Conservation (phyloP, 2,797 vertebrate species). For the Amblyraja radiata region DNA sequence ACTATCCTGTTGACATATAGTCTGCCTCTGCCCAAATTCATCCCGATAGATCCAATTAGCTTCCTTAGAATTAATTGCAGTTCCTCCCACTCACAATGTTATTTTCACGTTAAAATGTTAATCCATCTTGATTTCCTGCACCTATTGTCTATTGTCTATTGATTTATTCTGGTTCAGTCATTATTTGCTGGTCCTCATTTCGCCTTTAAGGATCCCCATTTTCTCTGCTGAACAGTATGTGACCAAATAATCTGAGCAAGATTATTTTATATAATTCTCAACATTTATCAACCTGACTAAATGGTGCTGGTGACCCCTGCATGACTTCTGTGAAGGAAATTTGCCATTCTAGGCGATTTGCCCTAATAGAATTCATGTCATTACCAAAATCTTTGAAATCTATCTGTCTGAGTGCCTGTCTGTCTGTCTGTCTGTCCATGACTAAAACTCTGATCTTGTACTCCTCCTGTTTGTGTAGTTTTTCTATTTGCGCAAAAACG, state of each 20-base stretch:
- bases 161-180: not conserved
- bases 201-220: not conserved
- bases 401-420: too few species aligned
- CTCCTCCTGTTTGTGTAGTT: too few species aligned
- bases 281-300: not conserved
- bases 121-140: not conserved
- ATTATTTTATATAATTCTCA: not conserved
- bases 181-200: not conserved
- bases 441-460: too few species aligned
- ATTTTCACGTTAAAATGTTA: not conserved
- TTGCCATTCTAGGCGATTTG: too few species aligned
- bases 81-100: not conserved
- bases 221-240: not conserved
- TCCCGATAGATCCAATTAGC: not conserved
- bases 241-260: not conserved
- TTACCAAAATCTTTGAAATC: too few species aligned
- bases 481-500: too few species aligned
- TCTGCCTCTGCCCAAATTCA: not conserved
- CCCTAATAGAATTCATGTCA: too few species aligned
- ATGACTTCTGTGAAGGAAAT: too few species aligned
- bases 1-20: not conserved
- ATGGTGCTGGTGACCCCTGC: not conserved
- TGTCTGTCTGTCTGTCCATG: too few species aligned
- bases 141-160: too few species aligned
- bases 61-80: not conserved